These are phyloP conservation scores for Anguilla megastoma DNA, from an alignment of 2,797 vertebrate genomes.

Conservation along the genomic window DNA sequence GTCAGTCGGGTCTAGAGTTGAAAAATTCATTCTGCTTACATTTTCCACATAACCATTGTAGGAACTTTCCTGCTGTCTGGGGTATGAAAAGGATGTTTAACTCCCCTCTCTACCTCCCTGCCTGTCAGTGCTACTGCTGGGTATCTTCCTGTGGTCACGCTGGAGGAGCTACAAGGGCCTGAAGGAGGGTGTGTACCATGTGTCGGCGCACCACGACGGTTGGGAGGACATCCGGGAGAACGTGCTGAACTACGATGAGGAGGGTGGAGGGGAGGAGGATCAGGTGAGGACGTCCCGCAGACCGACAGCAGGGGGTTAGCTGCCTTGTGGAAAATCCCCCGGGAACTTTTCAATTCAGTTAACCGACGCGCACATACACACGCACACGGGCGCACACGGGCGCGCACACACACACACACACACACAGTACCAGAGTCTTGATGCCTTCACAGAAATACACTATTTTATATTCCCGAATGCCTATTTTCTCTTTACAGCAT, in stretches of 20 bases:
- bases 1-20: not conserved
- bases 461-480: not conserved
- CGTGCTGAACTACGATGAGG: conserved; percentile 87
- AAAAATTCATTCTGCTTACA: not conserved
- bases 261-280: conserved; percentile 77
- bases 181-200: conserved; percentile 75
- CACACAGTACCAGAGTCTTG: not conserved
- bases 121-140: conserved; percentile 75
- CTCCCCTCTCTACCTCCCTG: conserved; percentile 46
- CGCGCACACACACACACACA: not conserved
- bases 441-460: not conserved
- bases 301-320: not conserved
- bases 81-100: conserved; percentile 3
- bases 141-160: conserved; percentile 78
- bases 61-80: not conserved
- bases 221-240: conserved; percentile 88
- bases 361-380: not conserved
- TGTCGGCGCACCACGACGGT: conserved; percentile 76
- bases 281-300: conserved; percentile 55
- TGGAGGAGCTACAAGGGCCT: conserved; percentile 76
- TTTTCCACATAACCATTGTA: not conserved
- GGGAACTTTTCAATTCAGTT: not conserved
- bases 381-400: not conserved
- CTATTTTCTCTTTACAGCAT: not conserved
- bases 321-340: not conserved